Base-by-base conservation (phyloP, 2,797 vertebrate genomes). In the Arnoldichthys spilopterus region DNA sequence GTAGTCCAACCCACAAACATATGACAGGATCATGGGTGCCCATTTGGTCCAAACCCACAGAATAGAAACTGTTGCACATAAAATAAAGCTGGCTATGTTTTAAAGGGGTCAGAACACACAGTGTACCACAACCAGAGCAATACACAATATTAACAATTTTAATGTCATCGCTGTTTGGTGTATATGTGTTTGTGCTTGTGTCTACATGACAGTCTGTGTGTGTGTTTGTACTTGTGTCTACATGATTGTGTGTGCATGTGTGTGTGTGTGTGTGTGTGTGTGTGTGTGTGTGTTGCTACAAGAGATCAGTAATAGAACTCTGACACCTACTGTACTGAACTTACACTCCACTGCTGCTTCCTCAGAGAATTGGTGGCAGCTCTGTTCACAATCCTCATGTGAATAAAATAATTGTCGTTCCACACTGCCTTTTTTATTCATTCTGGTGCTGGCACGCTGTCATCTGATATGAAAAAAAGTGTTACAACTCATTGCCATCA, bases 251-350 rank as follows among this genome's bases (percentile, higher is more conserved):
- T 72, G 37, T 76, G 45, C 20, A 5, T 72, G 68, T 58, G 16
- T 67, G 34, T 80, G 8, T 77, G 66, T 22, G 82, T 71, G 37
- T 61, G 13, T 66, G 28, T 78, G 20, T 79, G 20, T 68, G 61
- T 34, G 9, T 70, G 22, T 72, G 16, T n/a, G 24, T 64, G 24
- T 37, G 58, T 18, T 51, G 18, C 47, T 3, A 3, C 34, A 3
- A 37, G 34, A 37, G 34, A 37, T 37, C 34, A 3, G 13, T 59
- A 67, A 68, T 28, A 68, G 78, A 79, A 86, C 72, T 79, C 56
- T 83, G 80, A 84, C 83, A 81, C 78, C 83, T 84, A 67, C 80
- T 76, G 81, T 79, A 76, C 67, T 72, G 22, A 73, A 72, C 40
- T 62, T 40, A 79, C 74, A 83, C 49, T 72, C 74, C 59, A 58